A percentile compares a stretch with the other conserved stretches of the same genome.
phyloP scores from a whole-genome alignment of 2,888 invertebrate genomes.

The Zootermopsis nevadensis region DNA sequence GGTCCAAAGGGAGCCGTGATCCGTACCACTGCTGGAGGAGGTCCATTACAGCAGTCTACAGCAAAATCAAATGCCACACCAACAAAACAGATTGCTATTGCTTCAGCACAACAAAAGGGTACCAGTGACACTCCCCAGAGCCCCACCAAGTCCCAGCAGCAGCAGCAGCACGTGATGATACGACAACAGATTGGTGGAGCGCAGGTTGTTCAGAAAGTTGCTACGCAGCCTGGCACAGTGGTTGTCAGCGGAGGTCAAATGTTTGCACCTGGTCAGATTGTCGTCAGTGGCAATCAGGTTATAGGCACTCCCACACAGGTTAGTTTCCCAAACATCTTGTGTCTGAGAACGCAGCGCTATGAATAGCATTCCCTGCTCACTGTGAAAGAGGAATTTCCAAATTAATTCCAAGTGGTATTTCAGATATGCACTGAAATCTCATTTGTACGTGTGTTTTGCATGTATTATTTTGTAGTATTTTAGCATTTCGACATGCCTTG shows the following conservation, averaged over 20 bases:
- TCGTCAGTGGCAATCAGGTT: slow-evolving; percentile 55
- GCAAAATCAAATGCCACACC: slow-evolving; percentile 57
- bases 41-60: slow-evolving; percentile 56
- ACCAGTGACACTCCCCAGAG: slow-evolving; percentile 41
- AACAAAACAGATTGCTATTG: slow-evolving; percentile 54
- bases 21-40: slow-evolving; percentile 55
- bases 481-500: too few species aligned
- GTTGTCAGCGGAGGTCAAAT: slow-evolving; percentile 63
- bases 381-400: background rate
- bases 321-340: background rate
- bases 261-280: slow-evolving; percentile 55
- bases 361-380: background rate
- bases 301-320: slow-evolving; percentile 54
- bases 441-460: too few species aligned
- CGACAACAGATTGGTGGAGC: slow-evolving; percentile 55
- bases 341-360: too few species aligned
- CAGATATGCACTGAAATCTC: too few species aligned
- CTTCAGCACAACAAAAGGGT: slow-evolving; percentile 52
- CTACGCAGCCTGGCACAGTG: slow-evolving; percentile 56
- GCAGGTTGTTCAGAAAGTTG: slow-evolving; percentile 63
- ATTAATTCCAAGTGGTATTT: too few species aligned
- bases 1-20: slow-evolving; percentile 44
- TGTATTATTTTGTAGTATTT: too few species aligned
- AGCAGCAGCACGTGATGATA: slow-evolving; percentile 55
- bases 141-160: slow-evolving; percentile 43